Conservation (phyloP, 2,888 invertebrate species). For the Ceramica pisi region DNA sequence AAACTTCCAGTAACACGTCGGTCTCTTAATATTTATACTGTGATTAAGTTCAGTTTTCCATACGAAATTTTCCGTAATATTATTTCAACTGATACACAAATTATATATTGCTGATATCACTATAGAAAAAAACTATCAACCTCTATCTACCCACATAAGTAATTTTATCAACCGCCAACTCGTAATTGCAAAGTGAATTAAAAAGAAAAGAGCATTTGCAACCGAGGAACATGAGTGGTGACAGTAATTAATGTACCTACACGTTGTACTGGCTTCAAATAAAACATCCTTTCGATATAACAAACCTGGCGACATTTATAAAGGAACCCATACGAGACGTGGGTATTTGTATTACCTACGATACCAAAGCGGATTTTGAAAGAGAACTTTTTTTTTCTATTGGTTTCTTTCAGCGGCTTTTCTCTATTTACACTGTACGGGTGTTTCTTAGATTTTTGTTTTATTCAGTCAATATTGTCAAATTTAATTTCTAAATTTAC, state of each 20-base stretch:
- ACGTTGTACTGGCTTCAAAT: slow-evolving; percentile 44
- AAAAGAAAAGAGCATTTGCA: slow-evolving; percentile 46
- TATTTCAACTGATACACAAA: too few relatives aligned
- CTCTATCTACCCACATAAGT: slow-evolving; percentile 16
- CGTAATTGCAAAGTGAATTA: slow-evolving; percentile 39
- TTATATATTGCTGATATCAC: too few relatives aligned
- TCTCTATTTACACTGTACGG: neutral
- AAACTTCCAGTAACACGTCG: too few relatives aligned
- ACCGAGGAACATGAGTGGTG: slow-evolving; percentile 45
- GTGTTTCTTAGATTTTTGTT: too few relatives aligned
- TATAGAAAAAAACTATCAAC: neutral
- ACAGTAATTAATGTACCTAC: slow-evolving; percentile 54
- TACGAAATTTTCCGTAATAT: too few relatives aligned
- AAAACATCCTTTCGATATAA: slow-evolving; percentile 45
- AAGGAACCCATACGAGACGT: slow-evolving; percentile 12
- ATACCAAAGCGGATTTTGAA: neutral
- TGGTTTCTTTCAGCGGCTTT: neutral
- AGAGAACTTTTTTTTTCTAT: neutral
- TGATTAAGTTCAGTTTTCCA: too few relatives aligned
- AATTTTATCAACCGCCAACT: slow-evolving; percentile 35
- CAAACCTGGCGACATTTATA: slow-evolving; percentile 41
- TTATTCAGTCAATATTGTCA: too few relatives aligned
- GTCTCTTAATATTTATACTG: too few relatives aligned
- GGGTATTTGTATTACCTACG: neutral
- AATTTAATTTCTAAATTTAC: neutral